These are phyloP conservation scores for Caradrina clavipalpis DNA, from an alignment of 2,888 invertebrate genomes.

Conservation along the genomic window DNA sequence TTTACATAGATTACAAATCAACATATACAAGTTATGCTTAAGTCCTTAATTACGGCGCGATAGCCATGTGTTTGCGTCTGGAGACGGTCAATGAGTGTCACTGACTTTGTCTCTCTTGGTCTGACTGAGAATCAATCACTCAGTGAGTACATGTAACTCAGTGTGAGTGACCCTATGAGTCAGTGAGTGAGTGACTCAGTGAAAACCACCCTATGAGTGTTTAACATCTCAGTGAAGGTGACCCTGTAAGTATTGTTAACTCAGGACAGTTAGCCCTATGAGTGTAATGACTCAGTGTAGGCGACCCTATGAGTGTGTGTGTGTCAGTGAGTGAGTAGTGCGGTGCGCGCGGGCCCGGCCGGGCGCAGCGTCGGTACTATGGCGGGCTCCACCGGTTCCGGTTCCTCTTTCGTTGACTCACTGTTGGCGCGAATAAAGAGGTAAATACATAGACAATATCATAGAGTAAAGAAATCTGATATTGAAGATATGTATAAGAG, in stretches of 20 bases:
- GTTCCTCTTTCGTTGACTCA: slow-evolving; percentile 77
- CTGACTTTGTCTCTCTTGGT: background rate
- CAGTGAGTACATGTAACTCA: background rate
- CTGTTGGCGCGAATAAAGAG: slow-evolving; percentile 62
- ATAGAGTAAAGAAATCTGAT: background rate
- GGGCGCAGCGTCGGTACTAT: slow-evolving; percentile 85
- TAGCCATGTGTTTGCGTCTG: background rate
- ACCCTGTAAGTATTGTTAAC: background rate
- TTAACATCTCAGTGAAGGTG: background rate
- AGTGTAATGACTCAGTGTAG: slow-evolving; percentile 2
- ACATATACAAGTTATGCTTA: slow-evolving; percentile 40
- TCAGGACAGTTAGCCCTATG: background rate
- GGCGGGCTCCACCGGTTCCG: slow-evolving; percentile 79
- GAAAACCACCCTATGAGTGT: background rate
- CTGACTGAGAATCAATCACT: slow-evolving; percentile 9
- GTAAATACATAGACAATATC: slow-evolving; percentile 2
- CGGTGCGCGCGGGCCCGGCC: slow-evolving; percentile 77
- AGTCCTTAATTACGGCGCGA: slow-evolving; percentile 27
- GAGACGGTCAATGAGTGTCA: background rate
- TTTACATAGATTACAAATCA: slow-evolving; percentile 58
- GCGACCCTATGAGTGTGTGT: slow-evolving; percentile 7
- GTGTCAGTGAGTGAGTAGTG: slow-evolving; percentile 75
- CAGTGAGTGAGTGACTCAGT: no score
- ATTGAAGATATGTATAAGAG: background rate
- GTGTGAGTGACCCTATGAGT: background rate